Conservation (phyloP, 2,113 vertebrate genomes). For the Halichoerus grypus region DNA sequence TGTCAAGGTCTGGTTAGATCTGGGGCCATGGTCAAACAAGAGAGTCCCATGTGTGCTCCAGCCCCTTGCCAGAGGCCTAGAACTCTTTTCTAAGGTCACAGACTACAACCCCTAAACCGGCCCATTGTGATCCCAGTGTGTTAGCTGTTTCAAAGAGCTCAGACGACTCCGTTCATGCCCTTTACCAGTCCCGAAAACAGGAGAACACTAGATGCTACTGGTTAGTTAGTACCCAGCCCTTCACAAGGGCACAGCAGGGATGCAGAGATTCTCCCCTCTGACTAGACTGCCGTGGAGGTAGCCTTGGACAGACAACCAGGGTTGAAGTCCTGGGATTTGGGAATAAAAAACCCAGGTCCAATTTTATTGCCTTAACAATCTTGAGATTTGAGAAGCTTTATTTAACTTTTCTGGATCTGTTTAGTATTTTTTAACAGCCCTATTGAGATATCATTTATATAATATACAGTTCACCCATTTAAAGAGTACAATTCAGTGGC, state of each 20-base stretch:
- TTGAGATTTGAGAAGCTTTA: not conserved
- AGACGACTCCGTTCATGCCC: not conserved
- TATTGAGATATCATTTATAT: not conserved
- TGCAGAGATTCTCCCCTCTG: not conserved
- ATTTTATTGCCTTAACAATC: not conserved
- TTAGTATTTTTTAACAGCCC: not conserved
- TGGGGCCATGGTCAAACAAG: not conserved
- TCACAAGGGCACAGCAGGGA: not conserved
- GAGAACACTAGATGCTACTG: not conserved
- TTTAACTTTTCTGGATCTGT: constrained; percentile 27
- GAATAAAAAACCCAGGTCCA: not conserved
- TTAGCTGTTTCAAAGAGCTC: not conserved
- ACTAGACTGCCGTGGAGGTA: not conserved
- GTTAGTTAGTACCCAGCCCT: not conserved
- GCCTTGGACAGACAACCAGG: not conserved
- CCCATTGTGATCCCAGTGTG: accelerated
- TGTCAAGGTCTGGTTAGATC: not conserved
- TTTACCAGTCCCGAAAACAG: not conserved
- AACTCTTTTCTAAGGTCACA: not conserved
- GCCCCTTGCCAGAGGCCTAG: not conserved
- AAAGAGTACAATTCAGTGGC: not conserved
- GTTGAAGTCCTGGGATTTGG: not conserved
- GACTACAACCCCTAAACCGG: not conserved
- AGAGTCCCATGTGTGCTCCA: not conserved
- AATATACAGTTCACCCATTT: not conserved